phyloP scores from a whole-genome alignment of 1,140 invertebrate genomes.

The Euglossa dilemma region DNA sequence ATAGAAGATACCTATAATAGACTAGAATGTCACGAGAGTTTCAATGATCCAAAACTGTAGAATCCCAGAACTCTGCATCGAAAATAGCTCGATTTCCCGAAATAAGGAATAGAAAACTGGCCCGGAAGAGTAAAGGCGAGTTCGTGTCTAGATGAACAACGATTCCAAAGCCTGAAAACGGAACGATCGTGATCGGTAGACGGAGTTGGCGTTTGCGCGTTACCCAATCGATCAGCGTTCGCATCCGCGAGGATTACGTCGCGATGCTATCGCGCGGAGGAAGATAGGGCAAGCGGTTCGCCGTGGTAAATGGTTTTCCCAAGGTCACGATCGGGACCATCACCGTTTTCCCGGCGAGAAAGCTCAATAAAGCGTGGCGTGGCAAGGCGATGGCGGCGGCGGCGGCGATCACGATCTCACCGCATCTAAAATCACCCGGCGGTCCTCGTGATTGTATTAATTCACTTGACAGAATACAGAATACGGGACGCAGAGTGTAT shows the following conservation, averaged over 20 bases:
- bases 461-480: constrained; percentile 74
- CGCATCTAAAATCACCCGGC: constrained; percentile 78
- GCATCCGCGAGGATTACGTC: neutral
- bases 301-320: neutral
- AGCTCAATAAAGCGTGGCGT: constrained; percentile 58
- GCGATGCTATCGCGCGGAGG: neutral
- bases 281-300: neutral
- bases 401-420: constrained; percentile 77
- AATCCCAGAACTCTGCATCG: too few relatives aligned
- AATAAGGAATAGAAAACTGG: too few relatives aligned
- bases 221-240: neutral
- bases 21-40: too few relatives aligned
- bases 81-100: too few relatives aligned
- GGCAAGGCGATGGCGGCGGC: neutral
- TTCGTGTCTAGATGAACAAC: too few relatives aligned
- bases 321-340: constrained; percentile 29
- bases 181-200: too few relatives aligned
- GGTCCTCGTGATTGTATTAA: constrained; percentile 76
- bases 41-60: too few relatives aligned
- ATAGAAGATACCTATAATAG: too few relatives aligned
- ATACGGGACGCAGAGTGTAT: constrained; percentile 72
- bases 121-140: too few relatives aligned
- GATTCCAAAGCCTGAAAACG: too few relatives aligned
- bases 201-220: neutral
- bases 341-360: constrained; percentile 58